A percentile compares a stretch with the other conserved stretches of the same genome.
Evolutionary conservation across 1,140 invertebrate species (phyloP).

Genomic region (Mycetomoellerius zeteki): DNA sequence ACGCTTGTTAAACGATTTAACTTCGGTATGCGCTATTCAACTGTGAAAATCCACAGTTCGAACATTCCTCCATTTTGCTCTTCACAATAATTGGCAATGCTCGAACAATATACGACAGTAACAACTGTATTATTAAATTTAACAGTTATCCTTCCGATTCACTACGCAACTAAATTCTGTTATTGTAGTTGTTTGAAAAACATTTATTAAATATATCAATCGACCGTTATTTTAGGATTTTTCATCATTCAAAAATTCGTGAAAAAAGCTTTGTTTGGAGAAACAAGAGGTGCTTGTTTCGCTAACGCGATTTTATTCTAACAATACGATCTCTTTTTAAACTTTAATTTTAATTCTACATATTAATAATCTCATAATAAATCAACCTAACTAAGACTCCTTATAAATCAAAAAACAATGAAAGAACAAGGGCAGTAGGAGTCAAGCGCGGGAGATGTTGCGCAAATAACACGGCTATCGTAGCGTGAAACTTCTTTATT

Average conservation of each 20-base stretch:
- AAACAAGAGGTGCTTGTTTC: neutral
- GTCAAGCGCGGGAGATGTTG: too few relatives aligned
- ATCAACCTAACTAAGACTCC: too few relatives aligned
- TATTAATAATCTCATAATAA: neutral
- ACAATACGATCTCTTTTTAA: neutral
- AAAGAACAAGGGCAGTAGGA: too few relatives aligned
- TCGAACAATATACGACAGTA: conserved; percentile 23
- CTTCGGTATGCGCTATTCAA: conserved; percentile 34
- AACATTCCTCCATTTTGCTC: conserved; percentile 45
- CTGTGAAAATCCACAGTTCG: conserved; percentile 42
- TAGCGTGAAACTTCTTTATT: too few relatives aligned
- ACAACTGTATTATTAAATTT: conserved; percentile 52
- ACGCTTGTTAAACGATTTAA: conserved; percentile 55
- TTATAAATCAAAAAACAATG: too few relatives aligned
- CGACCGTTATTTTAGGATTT: conserved; percentile 17
- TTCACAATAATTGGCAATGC: conserved; percentile 57
- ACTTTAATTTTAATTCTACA: neutral
- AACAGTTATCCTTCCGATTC: conserved; percentile 60
- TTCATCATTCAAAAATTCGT: neutral
- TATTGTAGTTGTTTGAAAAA: conserved; percentile 33
- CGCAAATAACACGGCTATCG: too few relatives aligned
- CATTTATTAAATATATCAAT: conserved; percentile 47
- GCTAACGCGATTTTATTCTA: neutral
- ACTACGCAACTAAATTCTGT: conserved; percentile 39
- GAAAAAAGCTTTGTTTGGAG: neutral